Base-by-base conservation (phyloP, 1,140 invertebrate genomes). In the Gryon sp. region DNA sequence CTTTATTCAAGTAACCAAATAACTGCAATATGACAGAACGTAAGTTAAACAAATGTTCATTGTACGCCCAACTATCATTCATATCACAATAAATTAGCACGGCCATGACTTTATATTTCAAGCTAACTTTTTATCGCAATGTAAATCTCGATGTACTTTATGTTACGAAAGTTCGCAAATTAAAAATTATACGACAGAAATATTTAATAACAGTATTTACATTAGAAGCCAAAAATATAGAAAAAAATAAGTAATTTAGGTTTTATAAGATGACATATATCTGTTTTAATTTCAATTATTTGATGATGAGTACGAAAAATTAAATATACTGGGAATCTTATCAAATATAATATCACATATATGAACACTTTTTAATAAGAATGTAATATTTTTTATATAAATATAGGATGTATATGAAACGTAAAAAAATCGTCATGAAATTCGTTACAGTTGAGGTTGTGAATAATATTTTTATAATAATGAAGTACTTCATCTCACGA, bases 381-480 rank as follows among this genome's bases (percentile, higher is more conserved):
- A 24, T 24, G 22, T 24, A 4, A 24, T 34, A 4, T 11, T 12
- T 11, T 34, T 34, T 2, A 6, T 14, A 12, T 34, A 12, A 9
- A 34, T 11, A 12, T 1, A 15, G 16, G 19, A 0, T 41, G 43
- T 32, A 5, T 46, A 14, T 28, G 15, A 28, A 28, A 46, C 22
- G 28, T 15, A 24, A 28, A n/a, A 28, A 28, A 28, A 28, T 28
- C n/a, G 26, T 28, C 26, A n/a, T 2, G 8, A 28, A 46, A 46
- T 46, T 46, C 20, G 43, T 46, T 20, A 24, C 24, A 46, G 24
- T 28, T 24, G 30, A 8, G 11, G 4, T 46, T 28, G 22, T 46
- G 43, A 46, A 22, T 46, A 46, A 46, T 46, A 12, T 30, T 24
- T 26, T 28, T 46, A 9, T 24, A 46, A 46, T 24, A 46, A 46